Evolutionary conservation across 2,113 vertebrate species (phyloP).

Genomic region (Apus apus): DNA sequence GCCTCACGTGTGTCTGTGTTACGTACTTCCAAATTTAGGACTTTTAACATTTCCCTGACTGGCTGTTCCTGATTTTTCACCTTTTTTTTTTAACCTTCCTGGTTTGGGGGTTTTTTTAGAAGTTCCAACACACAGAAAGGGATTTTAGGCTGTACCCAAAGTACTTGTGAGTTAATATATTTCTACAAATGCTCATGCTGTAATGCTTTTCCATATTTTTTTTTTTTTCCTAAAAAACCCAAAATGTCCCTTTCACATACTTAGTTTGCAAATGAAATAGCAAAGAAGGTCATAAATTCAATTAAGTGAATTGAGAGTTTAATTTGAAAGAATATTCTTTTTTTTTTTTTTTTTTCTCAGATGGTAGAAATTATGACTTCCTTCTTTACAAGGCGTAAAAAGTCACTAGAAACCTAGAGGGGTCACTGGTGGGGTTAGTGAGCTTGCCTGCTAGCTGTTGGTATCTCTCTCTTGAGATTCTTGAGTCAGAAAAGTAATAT

Average conservation of each 20-base stretch:
- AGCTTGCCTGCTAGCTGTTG: rapidly evolving
- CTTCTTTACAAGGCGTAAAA: neutral
- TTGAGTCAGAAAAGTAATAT: neutral
- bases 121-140: neutral
- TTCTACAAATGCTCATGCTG: neutral
- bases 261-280: neutral
- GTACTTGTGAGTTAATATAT: neutral
- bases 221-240: neutral
- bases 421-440: neutral
- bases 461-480: neutral
- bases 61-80: neutral
- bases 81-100: neutral
- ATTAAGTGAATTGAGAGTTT: neutral
- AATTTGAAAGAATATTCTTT: neutral
- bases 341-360: neutral
- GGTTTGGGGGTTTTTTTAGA: neutral
- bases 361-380: neutral
- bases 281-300: neutral
- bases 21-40: neutral
- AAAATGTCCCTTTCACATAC: neutral
- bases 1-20: neutral
- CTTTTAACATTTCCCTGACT: neutral
- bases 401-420: neutral
- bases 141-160: neutral
- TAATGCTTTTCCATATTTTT: neutral